Base-by-base conservation (phyloP, 2,113 vertebrate species). In the Corydoras sp. region DNA sequence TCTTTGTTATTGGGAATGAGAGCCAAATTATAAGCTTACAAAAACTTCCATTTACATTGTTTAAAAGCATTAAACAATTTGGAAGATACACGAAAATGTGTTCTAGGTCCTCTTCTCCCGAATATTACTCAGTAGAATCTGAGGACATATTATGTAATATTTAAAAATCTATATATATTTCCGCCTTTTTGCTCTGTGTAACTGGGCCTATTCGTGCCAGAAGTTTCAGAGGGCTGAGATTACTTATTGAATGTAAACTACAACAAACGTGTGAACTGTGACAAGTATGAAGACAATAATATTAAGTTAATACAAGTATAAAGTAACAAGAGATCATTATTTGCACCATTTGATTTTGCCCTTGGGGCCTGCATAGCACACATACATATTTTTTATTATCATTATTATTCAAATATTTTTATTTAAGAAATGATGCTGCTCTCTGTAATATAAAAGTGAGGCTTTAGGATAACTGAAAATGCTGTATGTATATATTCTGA, bases 201-300 rank as follows among this genome's bases (percentile, higher is more conserved):
- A 55, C 48, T 72, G 65, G 54, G 58, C 63, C n/a, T 58, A 56
- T 80, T 78, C 82, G 78, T 79, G 76, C 80, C 79, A 77, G 79
- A 85, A 72, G 60, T 84, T 79, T 75, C 65, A 77, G 32, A 54
- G 76, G 83, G 81, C 84, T 85, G 62, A 51, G 81, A 83, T 85
- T 81, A 76, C 80, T 76, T 76, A 80, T 84, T 83, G 86, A 88
- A 89, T 89, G 87, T 88, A 87, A 82, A 79, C 84, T 73, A 76
- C 63, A 71, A 85, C 81, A 84, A 85, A 86, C 81, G 87, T 83
- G 76, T 82, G 63, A 74, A 72, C 78, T 76, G 72, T 77, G 78
- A 76, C 64, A 59, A 65, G 70, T 65, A 67, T 67, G 50, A 74
- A 68, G 69, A 81, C 71, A 79, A 81, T 80, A 84, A 78, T 84